These are phyloP conservation scores for Numida meleagris DNA, from an alignment of 2,113 vertebrate species.

Conservation along the genomic window DNA sequence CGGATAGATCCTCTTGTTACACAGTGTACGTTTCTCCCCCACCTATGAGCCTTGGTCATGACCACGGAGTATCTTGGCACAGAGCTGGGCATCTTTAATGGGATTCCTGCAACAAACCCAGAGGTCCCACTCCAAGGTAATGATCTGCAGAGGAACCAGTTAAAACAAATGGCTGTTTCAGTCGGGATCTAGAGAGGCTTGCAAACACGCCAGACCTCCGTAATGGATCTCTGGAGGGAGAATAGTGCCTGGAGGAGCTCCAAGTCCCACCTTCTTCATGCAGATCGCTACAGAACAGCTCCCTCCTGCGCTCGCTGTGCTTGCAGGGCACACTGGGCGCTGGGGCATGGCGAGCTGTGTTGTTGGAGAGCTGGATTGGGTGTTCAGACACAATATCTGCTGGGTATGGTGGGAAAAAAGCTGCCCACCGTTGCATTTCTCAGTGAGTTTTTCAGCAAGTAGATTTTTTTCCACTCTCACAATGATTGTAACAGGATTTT, in stretches of 20 bases:
- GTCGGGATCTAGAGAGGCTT: conserved; percentile 42
- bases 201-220: conserved; percentile 22
- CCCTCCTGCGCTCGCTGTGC: neutral
- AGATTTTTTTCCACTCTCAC: neutral
- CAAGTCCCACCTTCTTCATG: conserved; percentile 53
- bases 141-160: conserved; percentile 49
- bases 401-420: neutral
- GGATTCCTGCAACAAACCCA: neutral
- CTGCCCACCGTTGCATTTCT: conserved; percentile 9
- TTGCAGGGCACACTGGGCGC: rapidly evolving
- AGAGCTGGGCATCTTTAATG: neutral
- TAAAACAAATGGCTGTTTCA: conserved; percentile 53
- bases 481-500: conserved; percentile 48
- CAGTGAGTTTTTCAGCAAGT: conserved; percentile 1
- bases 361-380: neutral
- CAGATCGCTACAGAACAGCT: conserved; percentile 28
- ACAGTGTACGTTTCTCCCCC: neutral
- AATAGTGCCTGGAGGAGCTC: conserved; percentile 55
- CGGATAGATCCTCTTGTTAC: neutral
- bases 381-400: neutral
- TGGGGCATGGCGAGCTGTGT: neutral
- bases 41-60: neutral
- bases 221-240: conserved; percentile 65
- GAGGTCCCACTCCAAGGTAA: neutral
- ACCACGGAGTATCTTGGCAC: rapidly evolving